Conservation (phyloP, 2,113 vertebrate species). For the Myotis davidii region DNA sequence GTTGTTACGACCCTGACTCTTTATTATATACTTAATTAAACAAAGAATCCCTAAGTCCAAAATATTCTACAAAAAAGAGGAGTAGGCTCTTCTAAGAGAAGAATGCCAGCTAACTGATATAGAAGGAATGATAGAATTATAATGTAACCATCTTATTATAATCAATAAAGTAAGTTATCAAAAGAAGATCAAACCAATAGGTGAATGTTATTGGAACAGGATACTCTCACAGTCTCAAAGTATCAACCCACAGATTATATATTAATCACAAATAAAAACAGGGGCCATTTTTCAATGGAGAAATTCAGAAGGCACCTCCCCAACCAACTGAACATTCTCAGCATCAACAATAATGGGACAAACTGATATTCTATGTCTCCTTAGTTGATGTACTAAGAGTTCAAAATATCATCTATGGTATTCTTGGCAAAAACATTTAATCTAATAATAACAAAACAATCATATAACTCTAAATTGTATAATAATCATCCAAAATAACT, state of each 20-base stretch:
- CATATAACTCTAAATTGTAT: not conserved
- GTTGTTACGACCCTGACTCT: no score
- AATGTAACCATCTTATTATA: not conserved
- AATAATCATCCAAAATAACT: not conserved
- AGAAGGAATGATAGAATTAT: not conserved
- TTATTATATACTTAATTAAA: not conserved
- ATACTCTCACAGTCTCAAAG: not conserved
- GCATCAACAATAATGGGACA: not conserved
- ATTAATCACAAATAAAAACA: not conserved
- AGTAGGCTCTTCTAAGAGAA: not conserved
- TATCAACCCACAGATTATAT: not conserved
- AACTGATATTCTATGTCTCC: not conserved
- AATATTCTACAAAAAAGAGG: not conserved
- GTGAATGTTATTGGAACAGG: not conserved
- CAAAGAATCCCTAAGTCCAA: not conserved
- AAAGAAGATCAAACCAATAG: not conserved
- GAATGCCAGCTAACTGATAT: not conserved
- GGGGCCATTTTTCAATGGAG: not conserved
- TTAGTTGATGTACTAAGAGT: not conserved
- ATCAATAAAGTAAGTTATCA: not conserved
- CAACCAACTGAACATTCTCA: not conserved
- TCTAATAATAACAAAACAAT: not conserved
- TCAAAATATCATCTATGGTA: not conserved
- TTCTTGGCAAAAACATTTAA: not conserved
- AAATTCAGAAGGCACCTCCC: not conserved